Base-by-base conservation (phyloP, 2,888 invertebrate genomes). In the Polietes domitor region DNA sequence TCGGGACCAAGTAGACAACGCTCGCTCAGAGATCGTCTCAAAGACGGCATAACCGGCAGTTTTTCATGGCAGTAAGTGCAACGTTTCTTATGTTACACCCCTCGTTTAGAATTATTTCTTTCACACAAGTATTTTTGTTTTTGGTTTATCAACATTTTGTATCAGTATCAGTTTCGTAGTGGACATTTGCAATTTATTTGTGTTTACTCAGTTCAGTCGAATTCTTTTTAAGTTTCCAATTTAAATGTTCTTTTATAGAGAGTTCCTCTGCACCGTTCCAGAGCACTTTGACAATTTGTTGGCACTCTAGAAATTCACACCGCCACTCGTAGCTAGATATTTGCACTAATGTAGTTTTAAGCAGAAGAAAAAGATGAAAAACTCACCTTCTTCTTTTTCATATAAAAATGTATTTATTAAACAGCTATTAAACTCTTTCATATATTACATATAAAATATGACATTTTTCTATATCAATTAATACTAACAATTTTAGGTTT, bases 31-130 rank as follows among this genome's bases (percentile, higher is more conserved):
- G 96, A 96, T 91, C 94, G 96, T 78, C 94, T 96, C 74, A 94
- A 96, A 91, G 96, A 96, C 86, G 96, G 96, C 89, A 96, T 96
- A 90, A 94, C 96, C 71, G 95, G 96, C 92, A 95, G 95, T 89
- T 95, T 96, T 91, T 94, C 95, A 89, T 96, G 96, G 96, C 96
- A 96, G 96, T 96, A 93, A 96, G 96, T 68, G 37, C 58, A 71
- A 71, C 37, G 37, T 7, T 37, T 37, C 37, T 37, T 37, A 75
- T 77, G 53, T 53, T 21, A 21, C 19, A 53, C 15, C n/a, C 19
- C n/a, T 19, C 21, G 21, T 50, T 19, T 7, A 50, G n/a, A 50
- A 10, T 21, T 9, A 53, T 53, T 21, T n/a, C 24, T 15, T 58
- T 58, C 26, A 24, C 4, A n/a, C 78, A 7, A 82, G 9, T 1